Percentiles rank a stretch among this genome's conserved stretches.
Evolutionary conservation across 1,140 invertebrate species (phyloP).

Genomic region (Sarcophaga bullata): DNA sequence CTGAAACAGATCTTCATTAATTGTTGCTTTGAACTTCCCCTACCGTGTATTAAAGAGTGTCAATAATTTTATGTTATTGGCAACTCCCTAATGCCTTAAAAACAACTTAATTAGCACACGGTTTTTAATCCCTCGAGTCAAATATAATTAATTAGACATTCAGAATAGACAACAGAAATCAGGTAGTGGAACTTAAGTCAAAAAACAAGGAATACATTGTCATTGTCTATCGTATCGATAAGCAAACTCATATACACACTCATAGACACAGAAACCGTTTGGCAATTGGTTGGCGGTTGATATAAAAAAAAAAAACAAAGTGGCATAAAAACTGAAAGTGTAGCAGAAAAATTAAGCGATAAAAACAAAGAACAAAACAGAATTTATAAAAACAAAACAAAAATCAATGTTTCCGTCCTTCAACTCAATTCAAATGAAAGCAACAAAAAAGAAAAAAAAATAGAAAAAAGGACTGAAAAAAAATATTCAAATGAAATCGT

Average conservation of each 20-base stretch:
- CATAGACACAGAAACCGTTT: background rate
- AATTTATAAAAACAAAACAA: too few relatives aligned
- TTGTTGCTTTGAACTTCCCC: background rate
- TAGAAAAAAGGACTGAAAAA: background rate
- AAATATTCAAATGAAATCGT: background rate
- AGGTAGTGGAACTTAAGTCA: too few relatives aligned
- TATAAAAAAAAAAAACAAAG: background rate
- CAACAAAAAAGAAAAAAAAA: too few relatives aligned
- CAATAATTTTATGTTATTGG: background rate
- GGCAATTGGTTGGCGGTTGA: background rate
- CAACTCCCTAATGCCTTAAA: background rate
- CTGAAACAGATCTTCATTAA: too few relatives aligned
- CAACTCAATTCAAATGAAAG: conserved; percentile 7
- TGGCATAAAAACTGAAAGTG: background rate
- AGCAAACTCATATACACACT: too few relatives aligned
- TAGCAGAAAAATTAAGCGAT: background rate
- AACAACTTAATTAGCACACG: conserved; percentile 13
- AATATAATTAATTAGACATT: conserved; percentile 26
- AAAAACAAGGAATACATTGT: too few relatives aligned
- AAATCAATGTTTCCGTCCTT: background rate
- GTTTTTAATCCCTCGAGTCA: background rate
- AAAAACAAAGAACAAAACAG: background rate
- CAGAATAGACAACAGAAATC: conserved; percentile 24
- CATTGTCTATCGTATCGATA: too few relatives aligned
- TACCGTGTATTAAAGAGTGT: background rate